Percentiles rank a stretch among this genome's conserved stretches.
Evolutionary conservation across 2,888 invertebrate genomes (phyloP).

Genomic region (Aphidius colemani): DNA sequence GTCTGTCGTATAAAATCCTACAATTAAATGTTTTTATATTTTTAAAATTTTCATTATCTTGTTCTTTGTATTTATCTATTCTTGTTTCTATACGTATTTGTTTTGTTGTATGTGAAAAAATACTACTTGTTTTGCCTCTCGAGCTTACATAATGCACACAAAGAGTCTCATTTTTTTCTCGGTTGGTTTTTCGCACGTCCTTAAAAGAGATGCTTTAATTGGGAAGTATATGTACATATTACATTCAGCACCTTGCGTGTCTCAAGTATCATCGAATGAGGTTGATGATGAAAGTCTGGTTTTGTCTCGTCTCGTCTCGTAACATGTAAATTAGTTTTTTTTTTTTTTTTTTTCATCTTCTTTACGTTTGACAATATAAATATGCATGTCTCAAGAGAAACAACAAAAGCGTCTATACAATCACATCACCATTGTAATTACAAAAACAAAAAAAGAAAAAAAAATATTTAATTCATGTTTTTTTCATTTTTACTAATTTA

Average conservation of each 20-base stretch:
- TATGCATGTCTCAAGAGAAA: neutral
- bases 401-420: no score
- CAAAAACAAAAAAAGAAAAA: no score
- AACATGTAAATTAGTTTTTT: slow-evolving; percentile 3
- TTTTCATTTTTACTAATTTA: neutral
- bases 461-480: neutral
- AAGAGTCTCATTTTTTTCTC: neutral
- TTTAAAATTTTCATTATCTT: no score
- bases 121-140: no score
- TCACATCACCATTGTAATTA: no score
- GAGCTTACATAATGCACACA: neutral
- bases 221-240: slow-evolving; percentile 10
- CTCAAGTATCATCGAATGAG: slow-evolving; percentile 15
- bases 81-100: neutral
- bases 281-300: slow-evolving; percentile 3
- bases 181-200: slow-evolving; percentile 14
- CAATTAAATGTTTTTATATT: no score
- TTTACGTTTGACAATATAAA: neutral
- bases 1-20: no score
- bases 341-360: neutral
- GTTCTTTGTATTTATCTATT: no score
- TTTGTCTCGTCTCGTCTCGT: neutral
- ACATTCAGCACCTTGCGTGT: neutral
- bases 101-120: no score
- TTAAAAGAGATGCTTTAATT: slow-evolving; percentile 17